Evolutionary conservation across 2,113 vertebrate genomes (phyloP), one percentile per base, ranked within the genome.

Genomic region (Pholis gunnellus): DNA sequence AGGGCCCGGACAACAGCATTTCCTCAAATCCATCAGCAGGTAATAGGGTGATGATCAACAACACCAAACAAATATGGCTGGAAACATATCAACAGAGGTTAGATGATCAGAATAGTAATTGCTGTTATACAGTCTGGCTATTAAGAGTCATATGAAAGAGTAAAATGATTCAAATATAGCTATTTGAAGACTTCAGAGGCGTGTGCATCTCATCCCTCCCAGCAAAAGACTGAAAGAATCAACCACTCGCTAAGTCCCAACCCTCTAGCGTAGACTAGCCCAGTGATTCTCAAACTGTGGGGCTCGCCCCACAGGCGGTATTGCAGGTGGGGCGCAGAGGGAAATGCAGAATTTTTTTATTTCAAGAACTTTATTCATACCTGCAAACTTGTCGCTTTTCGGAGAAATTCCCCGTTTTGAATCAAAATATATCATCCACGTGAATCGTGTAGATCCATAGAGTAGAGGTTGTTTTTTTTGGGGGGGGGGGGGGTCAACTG

Each of bases 21-120:
- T 72, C 74, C 34, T 54, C 78, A 25, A 68, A 86, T 44, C 69
- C 90, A 25, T 31, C 81, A 59, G 18, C 93, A 93, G 94, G 95
- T 95, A 84, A 70, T 34, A 22, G 15, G 44, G 17, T 34, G 15
- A 6, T 66, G n/a, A 17, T 25, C 18, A 4, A 9, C 5, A 52
- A 61, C n/a, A 18, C 31, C 29, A 61, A 52, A 29, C 40, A 70
- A 27, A 61, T n/a, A 44, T n/a, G 27, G 18, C 59, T 42, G 36
- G 11, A 64, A 54, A 52, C 10, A 50, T 11, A 34, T 44, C 61
- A 65, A 42, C 17, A 34, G 44, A 20, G 9, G 2, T 20, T 42
- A 25, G 7, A 11, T 34, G 2, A 38, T 44, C 27, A 72, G 9
- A 64, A 25, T 18, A 18, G 34, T 6, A 72, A 36, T 13, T 27